These are phyloP conservation scores for Heliocidaris erythrogramma DNA, from an alignment of 35 echinoderm and acorn worm species.

Conservation along the genomic window DNA sequence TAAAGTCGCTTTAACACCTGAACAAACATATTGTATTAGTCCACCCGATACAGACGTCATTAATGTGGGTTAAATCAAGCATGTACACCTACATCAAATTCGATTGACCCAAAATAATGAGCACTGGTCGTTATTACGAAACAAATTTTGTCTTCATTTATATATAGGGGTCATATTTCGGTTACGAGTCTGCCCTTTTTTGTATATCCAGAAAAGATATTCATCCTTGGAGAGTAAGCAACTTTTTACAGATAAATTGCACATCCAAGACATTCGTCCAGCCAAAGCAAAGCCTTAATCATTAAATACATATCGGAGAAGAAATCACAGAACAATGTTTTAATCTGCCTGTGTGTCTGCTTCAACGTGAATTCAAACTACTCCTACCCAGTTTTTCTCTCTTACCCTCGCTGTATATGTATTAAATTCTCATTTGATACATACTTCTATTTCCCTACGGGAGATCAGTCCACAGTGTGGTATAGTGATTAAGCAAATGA, in stretches of 20 bases:
- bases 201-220: background rate
- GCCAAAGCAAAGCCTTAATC: background rate
- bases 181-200: background rate
- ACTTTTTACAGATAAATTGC: background rate
- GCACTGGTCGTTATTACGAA: background rate
- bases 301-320: background rate
- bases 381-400: too few relatives aligned
- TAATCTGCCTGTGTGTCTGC: too few relatives aligned
- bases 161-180: background rate
- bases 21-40: background rate
- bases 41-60: background rate
- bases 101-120: too few relatives aligned
- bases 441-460: too few relatives aligned
- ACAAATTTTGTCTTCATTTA: background rate
- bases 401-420: too few relatives aligned
- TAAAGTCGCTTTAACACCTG: background rate
- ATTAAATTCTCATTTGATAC: too few relatives aligned
- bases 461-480: too few relatives aligned
- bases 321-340: background rate
- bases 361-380: too few relatives aligned
- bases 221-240: background rate
- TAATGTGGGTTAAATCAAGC: background rate
- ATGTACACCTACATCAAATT: too few relatives aligned
- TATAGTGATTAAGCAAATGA: too few relatives aligned
- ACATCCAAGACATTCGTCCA: background rate